phyloP scores from a whole-genome alignment of 2,888 invertebrate genomes.

The Cryptocephalus moraei region DNA sequence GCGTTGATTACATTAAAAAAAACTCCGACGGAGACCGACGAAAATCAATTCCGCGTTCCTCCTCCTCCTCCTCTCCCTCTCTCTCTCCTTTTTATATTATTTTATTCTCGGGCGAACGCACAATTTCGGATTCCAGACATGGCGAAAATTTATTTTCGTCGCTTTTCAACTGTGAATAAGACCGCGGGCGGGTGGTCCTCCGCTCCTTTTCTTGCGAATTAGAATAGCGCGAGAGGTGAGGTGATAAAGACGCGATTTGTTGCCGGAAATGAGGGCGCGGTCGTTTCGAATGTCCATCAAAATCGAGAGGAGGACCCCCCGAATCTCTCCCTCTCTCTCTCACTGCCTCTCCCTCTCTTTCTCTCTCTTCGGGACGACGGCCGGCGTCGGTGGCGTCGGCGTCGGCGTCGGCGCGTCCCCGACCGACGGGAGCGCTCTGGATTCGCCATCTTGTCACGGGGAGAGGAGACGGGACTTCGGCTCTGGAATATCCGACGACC shows the following conservation, averaged over 20 bases:
- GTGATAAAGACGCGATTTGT: constrained; percentile 36
- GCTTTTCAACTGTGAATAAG: too few species aligned
- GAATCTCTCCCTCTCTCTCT: too few species aligned
- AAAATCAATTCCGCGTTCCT: too few species aligned
- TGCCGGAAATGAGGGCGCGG: constrained; percentile 38
- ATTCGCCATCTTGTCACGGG: constrained; percentile 37
- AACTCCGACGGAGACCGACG: too few species aligned
- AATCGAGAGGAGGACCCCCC: constrained; percentile 38
- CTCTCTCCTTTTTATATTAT: too few species aligned
- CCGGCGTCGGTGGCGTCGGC: constrained; percentile 22
- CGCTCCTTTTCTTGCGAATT: constrained; percentile 1
- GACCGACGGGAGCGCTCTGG: constrained; percentile 25
- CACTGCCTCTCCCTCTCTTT: too few species aligned
- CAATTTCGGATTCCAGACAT: too few species aligned
- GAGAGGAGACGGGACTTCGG: constrained; percentile 33
- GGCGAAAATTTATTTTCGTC: too few species aligned
- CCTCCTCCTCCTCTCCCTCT: too few species aligned
- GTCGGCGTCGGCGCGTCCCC: constrained; percentile 13
- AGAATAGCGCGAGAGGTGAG: constrained; percentile 11
- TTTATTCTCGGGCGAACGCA: too few species aligned
- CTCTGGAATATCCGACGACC: constrained; percentile 6
- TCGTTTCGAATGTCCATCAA: constrained; percentile 40
- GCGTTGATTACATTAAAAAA: too few species aligned
- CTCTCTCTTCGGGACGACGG: constrained; percentile 14
- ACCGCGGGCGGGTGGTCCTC: too few species aligned